Percentiles rank a stretch among this genome's conserved stretches.
These are phyloP conservation scores for Neoaliturus tenellus DNA, from an alignment of 2,888 invertebrate genomes.

Conservation along the genomic window DNA sequence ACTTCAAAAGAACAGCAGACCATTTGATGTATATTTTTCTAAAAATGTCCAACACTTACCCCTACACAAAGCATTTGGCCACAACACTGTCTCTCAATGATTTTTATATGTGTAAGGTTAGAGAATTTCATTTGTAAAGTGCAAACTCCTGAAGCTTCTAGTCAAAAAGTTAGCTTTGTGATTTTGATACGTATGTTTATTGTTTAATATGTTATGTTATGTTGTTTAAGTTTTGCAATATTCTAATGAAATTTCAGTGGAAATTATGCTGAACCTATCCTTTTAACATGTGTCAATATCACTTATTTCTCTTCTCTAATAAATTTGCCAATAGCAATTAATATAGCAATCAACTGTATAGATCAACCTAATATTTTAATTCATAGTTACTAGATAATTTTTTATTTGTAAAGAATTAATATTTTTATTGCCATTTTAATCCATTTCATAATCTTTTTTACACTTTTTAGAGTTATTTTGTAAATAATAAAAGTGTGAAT, in stretches of 20 bases:
- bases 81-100: background rate
- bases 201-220: background rate
- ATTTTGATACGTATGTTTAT: background rate
- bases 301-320: too few relatives aligned
- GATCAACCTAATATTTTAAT: too few relatives aligned
- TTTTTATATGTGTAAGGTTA: background rate
- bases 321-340: too few relatives aligned
- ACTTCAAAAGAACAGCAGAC: background rate
- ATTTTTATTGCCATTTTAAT: too few relatives aligned
- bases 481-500: too few relatives aligned
- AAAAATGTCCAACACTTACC: background rate
- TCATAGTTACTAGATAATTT: too few relatives aligned
- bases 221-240: background rate
- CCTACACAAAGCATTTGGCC: background rate
- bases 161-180: background rate
- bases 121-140: background rate
- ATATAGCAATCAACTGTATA: too few relatives aligned
- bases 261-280: background rate
- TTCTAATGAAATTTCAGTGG: background rate
- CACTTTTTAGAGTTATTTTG: too few relatives aligned
- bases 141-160: background rate
- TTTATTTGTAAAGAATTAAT: too few relatives aligned
- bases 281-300: background rate
- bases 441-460: too few relatives aligned
- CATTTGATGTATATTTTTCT: background rate